phyloP scores from a whole-genome alignment of 1,140 invertebrate genomes.

The Brachionus calyciflorus region DNA sequence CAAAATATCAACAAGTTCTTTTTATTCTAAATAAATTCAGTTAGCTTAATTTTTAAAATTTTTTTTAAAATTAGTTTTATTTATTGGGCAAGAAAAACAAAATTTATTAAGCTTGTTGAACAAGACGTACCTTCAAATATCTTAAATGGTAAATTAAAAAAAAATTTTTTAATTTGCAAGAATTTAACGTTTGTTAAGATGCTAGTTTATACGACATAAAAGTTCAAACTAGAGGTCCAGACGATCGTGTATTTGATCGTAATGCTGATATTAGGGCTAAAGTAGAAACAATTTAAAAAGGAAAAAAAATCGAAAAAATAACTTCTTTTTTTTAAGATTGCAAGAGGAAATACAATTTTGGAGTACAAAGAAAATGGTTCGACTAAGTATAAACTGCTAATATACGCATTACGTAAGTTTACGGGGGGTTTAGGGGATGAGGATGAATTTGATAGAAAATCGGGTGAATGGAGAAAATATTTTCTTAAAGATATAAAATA shows the following conservation, averaged over 20 bases:
- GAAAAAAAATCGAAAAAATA: background rate
- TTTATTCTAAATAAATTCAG: too few species aligned
- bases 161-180: background rate
- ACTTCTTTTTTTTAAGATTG: slow-evolving; percentile 53
- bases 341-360: slow-evolving; percentile 61
- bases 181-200: slow-evolving; percentile 27
- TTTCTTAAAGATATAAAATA: slow-evolving; percentile 58
- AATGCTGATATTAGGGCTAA: slow-evolving; percentile 53
- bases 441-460: slow-evolving; percentile 55
- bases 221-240: slow-evolving; percentile 54
- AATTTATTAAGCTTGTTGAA: background rate
- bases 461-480: slow-evolving; percentile 56
- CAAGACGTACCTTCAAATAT: background rate
- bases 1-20: background rate
- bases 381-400: slow-evolving; percentile 53
- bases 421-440: slow-evolving; percentile 64
- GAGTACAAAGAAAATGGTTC: slow-evolving; percentile 51
- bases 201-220: slow-evolving; percentile 54
- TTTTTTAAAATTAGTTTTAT: background rate
- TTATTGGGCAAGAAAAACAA: background rate
- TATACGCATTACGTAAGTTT: slow-evolving; percentile 63
- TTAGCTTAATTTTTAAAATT: background rate
- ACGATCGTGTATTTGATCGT: slow-evolving; percentile 56
- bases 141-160: background rate
- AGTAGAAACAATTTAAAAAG: slow-evolving; percentile 48